phyloP scores from a whole-genome alignment of 1,140 invertebrate genomes.

The Cotesia vestalis region DNA sequence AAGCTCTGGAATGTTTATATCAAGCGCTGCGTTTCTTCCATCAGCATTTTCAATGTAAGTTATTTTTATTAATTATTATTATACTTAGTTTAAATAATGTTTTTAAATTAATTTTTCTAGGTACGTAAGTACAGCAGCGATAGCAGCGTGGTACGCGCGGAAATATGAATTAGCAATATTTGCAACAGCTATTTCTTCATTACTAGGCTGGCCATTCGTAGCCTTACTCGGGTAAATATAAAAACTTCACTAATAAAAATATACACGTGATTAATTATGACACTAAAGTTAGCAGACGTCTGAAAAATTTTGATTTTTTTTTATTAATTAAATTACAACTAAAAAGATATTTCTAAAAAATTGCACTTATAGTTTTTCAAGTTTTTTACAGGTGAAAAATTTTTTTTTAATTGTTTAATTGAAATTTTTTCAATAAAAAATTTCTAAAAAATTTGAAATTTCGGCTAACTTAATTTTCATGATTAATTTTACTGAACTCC shows the following conservation, averaged over 20 bases:
- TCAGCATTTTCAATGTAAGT: slow-evolving; percentile 91
- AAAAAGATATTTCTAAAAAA: too few relatives aligned
- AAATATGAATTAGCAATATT: slow-evolving; percentile 85
- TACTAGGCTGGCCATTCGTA: slow-evolving; percentile 92
- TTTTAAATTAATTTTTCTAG: slow-evolving; percentile 48
- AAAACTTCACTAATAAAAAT: neutral
- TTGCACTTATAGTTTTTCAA: too few relatives aligned
- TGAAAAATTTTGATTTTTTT: too few relatives aligned
- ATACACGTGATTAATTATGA: slow-evolving; percentile 9
- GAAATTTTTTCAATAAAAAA: too few relatives aligned
- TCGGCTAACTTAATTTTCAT: too few relatives aligned
- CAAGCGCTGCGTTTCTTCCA: slow-evolving; percentile 89
- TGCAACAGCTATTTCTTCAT: slow-evolving; percentile 79
- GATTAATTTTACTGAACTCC: slow-evolving; percentile 44
- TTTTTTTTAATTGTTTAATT: too few relatives aligned
- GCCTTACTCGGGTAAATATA: slow-evolving; percentile 77
- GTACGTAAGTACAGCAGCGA: slow-evolving; percentile 80
- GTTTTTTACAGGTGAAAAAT: too few relatives aligned
- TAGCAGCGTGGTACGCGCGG: slow-evolving; percentile 86
- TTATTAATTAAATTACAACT: too few relatives aligned
- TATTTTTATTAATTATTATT: slow-evolving; percentile 30
- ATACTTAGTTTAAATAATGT: slow-evolving; percentile 24
- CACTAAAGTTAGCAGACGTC: too few relatives aligned
- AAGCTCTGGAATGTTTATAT: slow-evolving; percentile 91
- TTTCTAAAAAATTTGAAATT: too few relatives aligned